Evolutionary conservation across 1,140 invertebrate species (phyloP).

Genomic region (Fopius arisanus): DNA sequence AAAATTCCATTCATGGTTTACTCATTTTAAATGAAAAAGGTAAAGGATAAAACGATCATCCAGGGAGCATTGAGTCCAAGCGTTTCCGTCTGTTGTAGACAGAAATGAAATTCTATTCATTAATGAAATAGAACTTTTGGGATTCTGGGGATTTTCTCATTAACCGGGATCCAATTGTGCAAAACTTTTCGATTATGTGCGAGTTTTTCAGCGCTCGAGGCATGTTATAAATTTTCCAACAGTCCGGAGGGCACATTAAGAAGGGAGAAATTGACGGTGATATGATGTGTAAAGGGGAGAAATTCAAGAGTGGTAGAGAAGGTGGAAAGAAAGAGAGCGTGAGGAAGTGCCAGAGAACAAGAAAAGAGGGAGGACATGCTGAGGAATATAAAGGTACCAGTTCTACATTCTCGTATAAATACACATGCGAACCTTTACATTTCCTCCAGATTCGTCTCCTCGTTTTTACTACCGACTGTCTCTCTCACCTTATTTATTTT

Average conservation of each 20-base stretch:
- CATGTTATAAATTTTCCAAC: neutral
- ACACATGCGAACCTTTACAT: constrained; percentile 6
- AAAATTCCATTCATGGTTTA: neutral
- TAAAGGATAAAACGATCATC: neutral
- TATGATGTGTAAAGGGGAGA: neutral
- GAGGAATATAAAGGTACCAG: neutral
- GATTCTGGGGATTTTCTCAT: too few relatives aligned
- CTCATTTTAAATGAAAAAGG: neutral
- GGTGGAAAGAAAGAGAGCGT: neutral
- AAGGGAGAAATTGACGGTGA: neutral
- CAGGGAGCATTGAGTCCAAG: neutral
- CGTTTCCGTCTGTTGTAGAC: neutral
- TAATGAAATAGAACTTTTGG: neutral
- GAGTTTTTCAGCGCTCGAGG: neutral
- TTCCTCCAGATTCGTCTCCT: neutral
- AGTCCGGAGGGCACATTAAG: neutral
- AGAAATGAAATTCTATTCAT: neutral
- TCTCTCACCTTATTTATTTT: constrained; percentile 33
- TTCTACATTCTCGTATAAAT: neutral
- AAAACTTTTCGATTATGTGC: too few relatives aligned
- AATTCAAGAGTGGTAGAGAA: neutral
- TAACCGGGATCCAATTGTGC: too few relatives aligned
- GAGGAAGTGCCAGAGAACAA: neutral
- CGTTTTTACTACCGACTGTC: neutral
- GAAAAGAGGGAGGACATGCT: neutral